Evolutionary conservation across 2,888 invertebrate genomes (phyloP), one percentile per base, ranked within the genome.

Genomic region (Agrenia bidenticulata): DNA sequence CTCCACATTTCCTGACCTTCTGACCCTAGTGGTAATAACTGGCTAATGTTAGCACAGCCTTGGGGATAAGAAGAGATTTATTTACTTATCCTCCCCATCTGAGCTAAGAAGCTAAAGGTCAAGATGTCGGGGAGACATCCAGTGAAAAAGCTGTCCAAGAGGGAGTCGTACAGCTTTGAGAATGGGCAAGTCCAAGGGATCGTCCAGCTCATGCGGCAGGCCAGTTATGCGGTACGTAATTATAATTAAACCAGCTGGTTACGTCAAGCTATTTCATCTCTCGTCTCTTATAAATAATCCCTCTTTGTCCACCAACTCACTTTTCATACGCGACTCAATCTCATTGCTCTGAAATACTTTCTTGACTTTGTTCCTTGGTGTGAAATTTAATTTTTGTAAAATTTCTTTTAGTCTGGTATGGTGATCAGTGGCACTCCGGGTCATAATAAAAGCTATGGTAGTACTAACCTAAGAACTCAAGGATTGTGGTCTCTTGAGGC

Each of bases 101-200:
- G 5, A 32, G 32, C 4, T 32, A 32, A 32, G 32, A 32, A 32
- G 4, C 11, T 11, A 32, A 32, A 32, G 32, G 32, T 32, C 32
- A 32, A 32, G 32, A 32, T 32, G 32, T 32, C 32, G 32, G 32
- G 32, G 32, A 32, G 32, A 32, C 32, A 32, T 32, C 32, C 32
- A 4, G 11, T 11, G 4, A 32, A 11, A 11, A 61, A 59, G 55
- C 54, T 72, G 50, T 58, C 64, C 23, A 61, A 63, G 26, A 65
- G 58, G 62, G 57, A 64, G 42, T 68, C 70, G 2, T 70, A 70
- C 37, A 49, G 63, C 24, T 72, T 66, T 61, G 60, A 68, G 42
- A 70, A 68, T 64, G 64, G 68, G 42, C 66, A 66, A 55, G 61
- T 72, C 45, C 72, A 66, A 24, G 72, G 64, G n/a, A 61, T 64